These are phyloP conservation scores for Perognathus longimembris DNA, from an alignment of 2,113 vertebrate genomes.

Conservation along the genomic window DNA sequence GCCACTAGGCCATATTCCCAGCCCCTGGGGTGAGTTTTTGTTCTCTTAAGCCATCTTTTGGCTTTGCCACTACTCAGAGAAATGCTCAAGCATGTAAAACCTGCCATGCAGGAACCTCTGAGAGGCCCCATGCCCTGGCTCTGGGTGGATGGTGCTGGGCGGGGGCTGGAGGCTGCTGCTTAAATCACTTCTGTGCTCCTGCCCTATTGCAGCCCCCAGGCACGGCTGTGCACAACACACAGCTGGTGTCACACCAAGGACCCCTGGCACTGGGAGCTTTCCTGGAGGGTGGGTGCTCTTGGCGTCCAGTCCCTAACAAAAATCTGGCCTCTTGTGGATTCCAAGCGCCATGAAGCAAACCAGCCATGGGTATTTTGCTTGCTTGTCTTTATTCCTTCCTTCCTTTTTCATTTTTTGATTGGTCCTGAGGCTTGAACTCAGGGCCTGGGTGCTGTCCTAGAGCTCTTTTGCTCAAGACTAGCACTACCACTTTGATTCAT, in stretches of 20 bases:
- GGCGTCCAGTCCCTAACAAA: not conserved
- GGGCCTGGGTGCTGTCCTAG: no score
- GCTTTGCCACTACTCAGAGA: not conserved
- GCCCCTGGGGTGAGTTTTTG: no score
- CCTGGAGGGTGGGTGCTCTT: not conserved
- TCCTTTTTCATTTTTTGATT: no score
- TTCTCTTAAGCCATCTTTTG: not conserved
- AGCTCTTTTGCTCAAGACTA: no score
- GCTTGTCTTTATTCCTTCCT: no score
- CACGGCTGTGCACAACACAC: accelerated
- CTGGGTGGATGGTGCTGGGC: not conserved
- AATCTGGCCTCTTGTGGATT: not conserved
- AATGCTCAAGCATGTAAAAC: not conserved
- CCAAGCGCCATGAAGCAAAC: not conserved
- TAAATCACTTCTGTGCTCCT: not conserved
- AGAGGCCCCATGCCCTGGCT: not conserved
- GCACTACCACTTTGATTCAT: no score
- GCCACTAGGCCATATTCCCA: no score
- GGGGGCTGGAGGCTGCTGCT: not conserved
- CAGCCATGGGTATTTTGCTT: not conserved
- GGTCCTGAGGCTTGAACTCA: no score
- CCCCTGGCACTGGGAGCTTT: not conserved
- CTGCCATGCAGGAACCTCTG: not conserved
- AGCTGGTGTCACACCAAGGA: accelerated
- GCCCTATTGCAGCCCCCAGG: no score